Conservation (phyloP, 2,113 vertebrate genomes). For the Lontra canadensis region DNA sequence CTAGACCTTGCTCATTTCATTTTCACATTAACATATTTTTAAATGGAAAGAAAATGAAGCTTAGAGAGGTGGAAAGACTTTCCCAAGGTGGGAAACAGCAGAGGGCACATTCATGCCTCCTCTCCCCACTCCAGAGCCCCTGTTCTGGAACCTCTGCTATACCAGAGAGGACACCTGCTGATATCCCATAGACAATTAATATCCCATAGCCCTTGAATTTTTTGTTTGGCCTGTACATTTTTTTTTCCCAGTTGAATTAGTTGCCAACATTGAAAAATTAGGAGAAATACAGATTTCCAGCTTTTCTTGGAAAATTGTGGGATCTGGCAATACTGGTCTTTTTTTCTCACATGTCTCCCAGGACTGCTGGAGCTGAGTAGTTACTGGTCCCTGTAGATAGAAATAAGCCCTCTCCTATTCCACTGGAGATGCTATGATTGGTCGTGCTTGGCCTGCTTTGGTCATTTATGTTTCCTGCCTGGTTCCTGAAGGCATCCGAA, state of each 20-base stretch:
- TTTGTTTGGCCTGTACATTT: background rate
- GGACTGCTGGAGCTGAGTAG: background rate
- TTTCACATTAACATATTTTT: background rate
- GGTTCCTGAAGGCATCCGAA: background rate
- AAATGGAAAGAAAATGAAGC: background rate
- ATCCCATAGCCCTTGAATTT: background rate
- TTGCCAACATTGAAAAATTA: background rate
- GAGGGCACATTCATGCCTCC: background rate
- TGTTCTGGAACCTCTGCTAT: background rate
- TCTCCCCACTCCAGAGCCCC: background rate
- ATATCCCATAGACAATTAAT: background rate
- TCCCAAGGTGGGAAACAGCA: background rate
- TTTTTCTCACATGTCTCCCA: background rate
- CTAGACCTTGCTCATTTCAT: background rate
- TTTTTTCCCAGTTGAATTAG: background rate
- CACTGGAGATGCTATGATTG: background rate
- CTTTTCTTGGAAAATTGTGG: background rate
- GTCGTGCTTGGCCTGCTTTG: background rate
- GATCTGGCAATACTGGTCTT: background rate
- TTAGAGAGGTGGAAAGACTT: background rate
- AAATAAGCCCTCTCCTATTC: background rate
- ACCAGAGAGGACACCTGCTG: background rate
- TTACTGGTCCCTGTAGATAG: background rate
- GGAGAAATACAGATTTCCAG: background rate
- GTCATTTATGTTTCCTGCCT: background rate